Evolutionary conservation across 2,797 vertebrate genomes (phyloP).

Genomic region (Enteromius treurensis): DNA sequence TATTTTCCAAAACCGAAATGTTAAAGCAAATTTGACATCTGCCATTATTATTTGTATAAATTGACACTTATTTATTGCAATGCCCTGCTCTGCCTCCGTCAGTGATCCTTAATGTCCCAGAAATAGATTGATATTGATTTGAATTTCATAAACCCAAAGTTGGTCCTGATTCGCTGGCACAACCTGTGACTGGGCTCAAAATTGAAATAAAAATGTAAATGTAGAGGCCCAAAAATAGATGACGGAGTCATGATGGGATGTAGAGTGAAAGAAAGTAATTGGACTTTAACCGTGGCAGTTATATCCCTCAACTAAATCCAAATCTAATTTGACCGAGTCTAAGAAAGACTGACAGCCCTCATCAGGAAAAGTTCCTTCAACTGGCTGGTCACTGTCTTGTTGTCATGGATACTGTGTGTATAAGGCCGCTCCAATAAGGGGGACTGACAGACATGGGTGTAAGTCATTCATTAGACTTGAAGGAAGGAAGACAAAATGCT

Average conservation of each 20-base stretch:
- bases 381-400: slow-evolving; percentile 47
- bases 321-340: slow-evolving; percentile 72
- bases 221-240: slow-evolving; percentile 76
- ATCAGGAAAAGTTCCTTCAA: slow-evolving; percentile 51
- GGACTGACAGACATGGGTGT: slow-evolving; percentile 48
- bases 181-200: slow-evolving; percentile 85
- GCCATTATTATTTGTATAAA: slow-evolving; percentile 50
- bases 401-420: slow-evolving; percentile 55
- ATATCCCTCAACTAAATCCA: slow-evolving; percentile 66
- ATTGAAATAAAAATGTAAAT: slow-evolving; percentile 93
- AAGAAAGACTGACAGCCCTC: slow-evolving; percentile 63
- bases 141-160: slow-evolving; percentile 47
- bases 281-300: slow-evolving; percentile 55
- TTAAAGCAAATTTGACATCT: slow-evolving; percentile 53
- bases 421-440: slow-evolving; percentile 48
- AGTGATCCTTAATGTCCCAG: slow-evolving; percentile 14
- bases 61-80: slow-evolving; percentile 53
- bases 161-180: slow-evolving; percentile 71
- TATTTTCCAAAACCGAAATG: slow-evolving; percentile 46
- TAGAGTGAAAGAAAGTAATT: slow-evolving; percentile 62
- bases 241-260: slow-evolving; percentile 66
- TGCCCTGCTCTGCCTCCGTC: slow-evolving; percentile 40
- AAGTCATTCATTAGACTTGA: slow-evolving; percentile 53
- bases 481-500: slow-evolving; percentile 47
- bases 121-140: slow-evolving; percentile 44